These are phyloP conservation scores for Acanthosepion esculentum DNA, from an alignment of 2,888 invertebrate species.

Conservation along the genomic window DNA sequence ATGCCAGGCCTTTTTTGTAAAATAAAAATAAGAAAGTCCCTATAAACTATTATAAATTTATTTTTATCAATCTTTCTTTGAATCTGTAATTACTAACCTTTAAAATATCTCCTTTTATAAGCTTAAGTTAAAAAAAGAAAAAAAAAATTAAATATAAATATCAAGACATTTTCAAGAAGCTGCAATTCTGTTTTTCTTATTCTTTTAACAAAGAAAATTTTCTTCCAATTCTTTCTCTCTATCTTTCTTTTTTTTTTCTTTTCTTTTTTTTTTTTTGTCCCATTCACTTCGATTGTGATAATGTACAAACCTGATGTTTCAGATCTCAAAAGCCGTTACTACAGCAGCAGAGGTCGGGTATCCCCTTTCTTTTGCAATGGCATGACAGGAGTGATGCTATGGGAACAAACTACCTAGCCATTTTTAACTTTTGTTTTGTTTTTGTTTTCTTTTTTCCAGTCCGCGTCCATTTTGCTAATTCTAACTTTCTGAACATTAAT, in stretches of 20 bases:
- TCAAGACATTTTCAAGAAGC: not conserved
- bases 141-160: not conserved
- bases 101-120: not conserved
- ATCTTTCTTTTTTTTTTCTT: not conserved
- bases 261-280: not conserved
- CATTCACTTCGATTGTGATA: not conserved
- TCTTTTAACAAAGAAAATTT: not conserved
- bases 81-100: not conserved
- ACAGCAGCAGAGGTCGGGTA: conserved; percentile 47
- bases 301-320: conserved; percentile 46
- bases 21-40: not conserved
- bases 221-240: not conserved
- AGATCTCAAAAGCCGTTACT: conserved; percentile 36
- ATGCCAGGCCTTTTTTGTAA: too few relatives aligned
- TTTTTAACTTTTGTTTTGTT: not conserved
- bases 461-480: not conserved
- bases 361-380: conserved; percentile 47
- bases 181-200: not conserved
- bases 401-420: not conserved
- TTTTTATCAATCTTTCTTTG: not conserved
- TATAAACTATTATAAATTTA: not conserved
- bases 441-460: not conserved
- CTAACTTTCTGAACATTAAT: not conserved
- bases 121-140: not conserved
- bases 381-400: conserved; percentile 47